Conservation (phyloP, 1,140 invertebrate genomes). For the Araneus ventricosus region DNA sequence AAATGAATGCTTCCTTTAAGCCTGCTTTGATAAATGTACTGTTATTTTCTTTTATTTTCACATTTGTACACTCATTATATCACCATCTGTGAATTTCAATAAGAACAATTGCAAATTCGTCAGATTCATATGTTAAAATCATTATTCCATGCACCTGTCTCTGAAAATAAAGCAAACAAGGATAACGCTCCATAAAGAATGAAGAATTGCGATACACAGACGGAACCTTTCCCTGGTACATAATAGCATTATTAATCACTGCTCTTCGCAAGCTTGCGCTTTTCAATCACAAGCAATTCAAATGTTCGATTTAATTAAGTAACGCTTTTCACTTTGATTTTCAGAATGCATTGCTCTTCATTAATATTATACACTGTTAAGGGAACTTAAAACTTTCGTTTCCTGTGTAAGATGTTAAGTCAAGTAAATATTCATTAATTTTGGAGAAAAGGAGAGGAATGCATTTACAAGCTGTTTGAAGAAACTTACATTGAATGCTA, state of each 20-base stretch:
- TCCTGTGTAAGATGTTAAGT: not conserved
- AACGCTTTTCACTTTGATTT: not conserved
- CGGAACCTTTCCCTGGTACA: not conserved
- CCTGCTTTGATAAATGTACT: no score
- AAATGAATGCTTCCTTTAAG: no score
- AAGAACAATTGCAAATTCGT: no score
- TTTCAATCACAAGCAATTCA: slow-evolving; percentile 5
- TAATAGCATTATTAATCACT: not conserved
- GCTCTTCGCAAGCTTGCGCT: not conserved
- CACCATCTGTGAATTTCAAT: no score
- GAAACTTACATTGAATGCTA: not conserved
- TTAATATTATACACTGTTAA: not conserved
- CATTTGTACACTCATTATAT: no score
- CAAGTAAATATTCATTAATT: not conserved
- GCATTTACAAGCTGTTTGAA: not conserved
- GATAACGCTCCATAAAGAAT: not conserved
- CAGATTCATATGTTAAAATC: not conserved
- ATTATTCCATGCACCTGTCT: not conserved
- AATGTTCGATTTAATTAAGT: not conserved
- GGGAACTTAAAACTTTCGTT: not conserved
- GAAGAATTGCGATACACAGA: not conserved
- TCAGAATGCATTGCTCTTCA: not conserved
- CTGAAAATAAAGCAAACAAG: not conserved
- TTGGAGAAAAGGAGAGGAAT: not conserved
- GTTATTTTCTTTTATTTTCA: no score